Percentiles rank a stretch among this genome's conserved stretches.
Conservation (phyloP, 2,797 vertebrate genomes). For the Leuciscus waleckii region DNA sequence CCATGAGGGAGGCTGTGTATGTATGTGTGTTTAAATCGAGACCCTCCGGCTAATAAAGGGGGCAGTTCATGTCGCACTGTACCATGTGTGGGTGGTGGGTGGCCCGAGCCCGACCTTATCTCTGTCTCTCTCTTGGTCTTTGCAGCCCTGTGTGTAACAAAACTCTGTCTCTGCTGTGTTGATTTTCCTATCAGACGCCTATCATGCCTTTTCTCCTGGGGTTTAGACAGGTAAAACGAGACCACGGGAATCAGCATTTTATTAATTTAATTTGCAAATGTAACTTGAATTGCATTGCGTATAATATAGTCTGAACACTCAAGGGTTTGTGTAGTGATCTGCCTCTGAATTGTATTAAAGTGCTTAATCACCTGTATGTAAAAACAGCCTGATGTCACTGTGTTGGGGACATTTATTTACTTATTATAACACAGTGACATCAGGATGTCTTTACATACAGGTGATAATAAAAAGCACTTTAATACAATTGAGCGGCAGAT, state of each 20-base stretch:
- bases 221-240: constrained; percentile 83
- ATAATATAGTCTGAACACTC: neutral
- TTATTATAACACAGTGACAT: neutral
- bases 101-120: constrained; percentile 42
- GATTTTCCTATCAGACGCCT: constrained; percentile 62
- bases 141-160: constrained; percentile 38
- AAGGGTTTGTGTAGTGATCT: neutral
- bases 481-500: neutral
- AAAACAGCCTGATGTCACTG: neutral
- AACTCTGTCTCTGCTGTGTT: constrained; percentile 42
- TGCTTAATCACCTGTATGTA: neutral
- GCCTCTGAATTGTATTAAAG: neutral
- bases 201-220: constrained; percentile 86
- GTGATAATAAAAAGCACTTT: neutral
- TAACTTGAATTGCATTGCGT: neutral
- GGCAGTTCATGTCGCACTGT: constrained; percentile 40
- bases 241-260: neutral
- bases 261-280: neutral
- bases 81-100: constrained; percentile 48
- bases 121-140: constrained; percentile 33
- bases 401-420: neutral
- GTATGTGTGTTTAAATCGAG: constrained; percentile 54
- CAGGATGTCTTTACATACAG: neutral
- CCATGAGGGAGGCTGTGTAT: constrained; percentile 37
- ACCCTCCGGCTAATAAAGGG: constrained; percentile 39